These are phyloP conservation scores for Gymnosoma rotundatum DNA, from an alignment of 2,888 invertebrate genomes.

Conservation along the genomic window DNA sequence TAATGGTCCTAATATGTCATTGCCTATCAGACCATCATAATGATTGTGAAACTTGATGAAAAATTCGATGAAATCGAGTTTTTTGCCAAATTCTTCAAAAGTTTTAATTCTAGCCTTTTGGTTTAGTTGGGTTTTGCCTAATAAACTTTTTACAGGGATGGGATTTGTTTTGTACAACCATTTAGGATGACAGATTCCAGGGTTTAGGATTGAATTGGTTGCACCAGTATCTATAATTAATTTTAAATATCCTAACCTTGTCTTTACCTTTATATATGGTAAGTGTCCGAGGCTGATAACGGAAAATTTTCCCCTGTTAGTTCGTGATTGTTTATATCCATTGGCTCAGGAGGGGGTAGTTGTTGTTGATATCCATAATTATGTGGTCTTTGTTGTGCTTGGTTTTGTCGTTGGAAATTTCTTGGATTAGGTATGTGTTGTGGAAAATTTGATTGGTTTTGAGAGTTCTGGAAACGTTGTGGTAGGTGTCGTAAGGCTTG, in stretches of 20 bases:
- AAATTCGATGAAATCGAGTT: not conserved
- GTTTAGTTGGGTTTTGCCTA: slow-evolving; percentile 1
- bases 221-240: slow-evolving; percentile 34
- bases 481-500: not conserved
- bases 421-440: not conserved
- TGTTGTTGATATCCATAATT: slow-evolving; percentile 20
- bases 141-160: no score
- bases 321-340: no score
- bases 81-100: slow-evolving; percentile 10
- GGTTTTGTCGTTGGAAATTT: not conserved
- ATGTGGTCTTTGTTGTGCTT: not conserved
- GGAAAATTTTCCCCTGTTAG: slow-evolving; percentile 20
- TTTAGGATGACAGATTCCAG: slow-evolving; percentile 23
- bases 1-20: slow-evolving; percentile 41
- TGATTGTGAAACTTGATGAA: slow-evolving; percentile 16
- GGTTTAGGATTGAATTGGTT: slow-evolving; percentile 26
- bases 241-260: slow-evolving; percentile 1
- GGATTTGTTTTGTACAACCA: no score
- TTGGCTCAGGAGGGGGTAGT: slow-evolving; percentile 9
- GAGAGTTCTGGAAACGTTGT: slow-evolving; percentile 3
- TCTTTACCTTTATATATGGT: slow-evolving; percentile 2
- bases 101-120: not conserved
- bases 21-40: slow-evolving; percentile 56
- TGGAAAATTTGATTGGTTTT: no score
- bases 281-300: not conserved